Evolutionary conservation across 2,113 vertebrate species (phyloP), one percentile per base, ranked within the genome.

Genomic region (Cromileptes altivelis): DNA sequence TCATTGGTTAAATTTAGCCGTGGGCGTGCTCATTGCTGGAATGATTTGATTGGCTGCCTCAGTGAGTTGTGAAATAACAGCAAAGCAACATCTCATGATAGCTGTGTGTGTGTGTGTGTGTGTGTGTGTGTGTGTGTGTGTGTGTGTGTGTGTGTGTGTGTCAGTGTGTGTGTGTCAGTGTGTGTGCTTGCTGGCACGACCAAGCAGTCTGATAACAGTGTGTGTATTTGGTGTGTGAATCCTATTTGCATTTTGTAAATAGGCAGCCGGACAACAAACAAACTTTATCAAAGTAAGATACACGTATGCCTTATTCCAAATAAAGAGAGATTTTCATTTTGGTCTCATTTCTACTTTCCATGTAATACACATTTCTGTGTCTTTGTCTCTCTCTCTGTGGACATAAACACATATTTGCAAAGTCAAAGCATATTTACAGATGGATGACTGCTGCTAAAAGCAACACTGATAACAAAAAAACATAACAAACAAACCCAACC

Each of bases 1-100:
- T 75, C 84, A 90, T 90, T 90, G 90, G 87, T 64, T 88, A 75
- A 83, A 84, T 84, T 30, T 91, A 85, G 80, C 86, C 30, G 19
- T 65, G 85, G 85, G 84, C 30, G 58, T 78, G 70, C 53, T 91
- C 69, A 70, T 72, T 42, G 33, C 27, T 50, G 37, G 68, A 87
- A 74, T 82, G 84, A 88, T 89, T 68, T 80, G 68, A 92, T 91
- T 91, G 88, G 85, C 83, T 74, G 58, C 62, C 50, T 72, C 71
- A 63, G 73, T 79, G 83, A 90, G 83, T 75, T 69, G 81, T 75
- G 67, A 80, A 85, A 62, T 76, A 84, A 80, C 86, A 80, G 74
- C 23, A 18, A 70, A 60, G 77, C 52, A 21, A 1, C n/a, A 19
- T 76, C 42, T 86, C 40, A 37, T 63, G 53, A 73, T 72, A 45